These are phyloP conservation scores for Syrmaticus mikado DNA, from an alignment of 2,113 vertebrate species.

Conservation along the genomic window DNA sequence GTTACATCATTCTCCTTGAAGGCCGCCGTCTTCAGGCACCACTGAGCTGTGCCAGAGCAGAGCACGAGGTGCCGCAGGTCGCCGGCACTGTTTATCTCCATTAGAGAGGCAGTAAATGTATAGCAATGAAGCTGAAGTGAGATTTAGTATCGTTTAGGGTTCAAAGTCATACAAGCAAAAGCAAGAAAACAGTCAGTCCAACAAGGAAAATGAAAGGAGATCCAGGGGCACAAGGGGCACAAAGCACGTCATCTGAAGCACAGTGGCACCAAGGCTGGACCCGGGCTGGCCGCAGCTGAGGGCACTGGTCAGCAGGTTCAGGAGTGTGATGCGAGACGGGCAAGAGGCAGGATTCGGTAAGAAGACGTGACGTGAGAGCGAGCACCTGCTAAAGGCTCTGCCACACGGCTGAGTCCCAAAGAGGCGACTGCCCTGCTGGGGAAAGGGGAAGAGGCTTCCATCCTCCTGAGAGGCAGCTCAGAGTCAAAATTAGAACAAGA, in stretches of 20 bases:
- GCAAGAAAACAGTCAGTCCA: not conserved
- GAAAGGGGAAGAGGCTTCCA: not conserved
- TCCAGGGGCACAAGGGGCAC: not conserved
- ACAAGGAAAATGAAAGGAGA: not conserved
- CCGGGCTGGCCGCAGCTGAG: not conserved
- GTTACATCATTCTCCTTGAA: not conserved
- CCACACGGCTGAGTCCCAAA: not conserved
- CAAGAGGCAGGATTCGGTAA: not conserved
- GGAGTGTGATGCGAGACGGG: not conserved
- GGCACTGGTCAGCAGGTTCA: not conserved
- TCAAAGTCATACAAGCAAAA: not conserved
- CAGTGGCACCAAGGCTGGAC: not conserved
- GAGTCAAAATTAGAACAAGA: not conserved
- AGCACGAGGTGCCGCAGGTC: not conserved
- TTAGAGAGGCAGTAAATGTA: not conserved
- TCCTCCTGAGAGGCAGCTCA: not conserved
- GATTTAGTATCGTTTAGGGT: not conserved
- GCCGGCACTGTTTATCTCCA: not conserved
- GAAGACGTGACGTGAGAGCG: slow-evolving; percentile 10
- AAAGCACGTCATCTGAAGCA: not conserved
- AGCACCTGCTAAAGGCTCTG: not conserved
- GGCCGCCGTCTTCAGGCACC: not conserved
- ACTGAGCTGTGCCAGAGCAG: not conserved
- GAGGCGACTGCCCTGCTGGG: not conserved
- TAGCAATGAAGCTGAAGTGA: not conserved